Evolutionary conservation across 2,888 invertebrate genomes (phyloP), one percentile per base, ranked within the genome.

Genomic region (Pinctada fucata): DNA sequence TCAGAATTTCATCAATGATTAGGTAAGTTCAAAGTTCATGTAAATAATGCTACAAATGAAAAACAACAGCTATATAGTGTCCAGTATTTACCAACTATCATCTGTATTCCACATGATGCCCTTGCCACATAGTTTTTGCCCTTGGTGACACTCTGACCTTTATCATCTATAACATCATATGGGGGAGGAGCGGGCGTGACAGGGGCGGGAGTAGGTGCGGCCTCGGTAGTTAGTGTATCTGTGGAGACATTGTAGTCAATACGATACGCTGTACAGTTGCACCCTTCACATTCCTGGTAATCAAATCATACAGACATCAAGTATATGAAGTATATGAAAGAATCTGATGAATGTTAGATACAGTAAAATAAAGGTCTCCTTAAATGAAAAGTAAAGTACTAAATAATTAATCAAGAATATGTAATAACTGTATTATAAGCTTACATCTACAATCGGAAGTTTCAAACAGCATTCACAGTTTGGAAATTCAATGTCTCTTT

Each of bases 31-130:
- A 31, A 31, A 31, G 31, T 31, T 31, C 31, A 31, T 31, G 31
- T 31, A 31, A 31, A 31, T 1, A 31, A 31, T 31, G 31, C 31
- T 31, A 31, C 31, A 31, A 31, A 0, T 31, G 31, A 31, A 31
- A 31, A 31, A 31, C 31, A 31, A 31, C 31, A 31, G 31, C 31
- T 31, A 31, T 31, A 31, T 31, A 31, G 31, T 31, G 31, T 1
- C 31, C 31, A 31, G 31, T 31, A 31, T 31, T 31, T 31, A 31
- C 31, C 31, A 31, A 31, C 31, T 31, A 31, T 31, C 31, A 78
- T 74, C 65, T 78, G 78, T 73, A 74, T 51, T 16, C 74, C 78
- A 78, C 78, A 78, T 58, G 78, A 78, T 58, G 51, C 48, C 47
- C 52, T 63, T 10, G 58, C 58, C 13, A 58, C 6, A 58, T 58